Evolutionary conservation across 2,113 vertebrate genomes (phyloP), one percentile per base, ranked within the genome.

Genomic region (Syrrhaptes paradoxus): DNA sequence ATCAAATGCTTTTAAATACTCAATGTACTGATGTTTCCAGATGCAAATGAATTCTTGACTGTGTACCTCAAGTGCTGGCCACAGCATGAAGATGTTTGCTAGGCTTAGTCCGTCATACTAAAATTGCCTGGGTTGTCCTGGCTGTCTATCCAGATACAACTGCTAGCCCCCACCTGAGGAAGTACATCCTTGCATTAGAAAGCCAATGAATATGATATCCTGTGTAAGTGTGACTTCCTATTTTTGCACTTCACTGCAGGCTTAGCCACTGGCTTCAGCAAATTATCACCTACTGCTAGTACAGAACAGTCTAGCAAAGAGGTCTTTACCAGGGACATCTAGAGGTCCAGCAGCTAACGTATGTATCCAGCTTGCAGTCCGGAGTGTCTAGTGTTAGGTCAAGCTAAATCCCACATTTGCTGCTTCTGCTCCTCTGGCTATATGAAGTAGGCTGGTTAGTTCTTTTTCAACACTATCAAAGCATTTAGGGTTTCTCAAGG

Each of bases 1-100:
- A 63, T 58, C 59, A 54, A 66, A 77, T 32, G 32, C 55, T 75
- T 90, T 90, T 32, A 78, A 84, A 67, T 51, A 74, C 21, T 81
- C 10, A 4, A 0, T 32, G 17, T 36, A 24, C 19, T 74, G 43
- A 11, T 29, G 7, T 18, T 13, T 63, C 24, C 1, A 1, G 20
- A 17, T 26, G n/a, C 43, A 87, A 51, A 85, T 49, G 14, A 66
- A 11, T 80, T 85, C 45, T 68, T 88, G 26, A 32, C n/a, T 67
- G 24, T 85, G 45, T 75, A 57, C 20, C 28, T 94, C 61, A 59
- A 4, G 31, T 83, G n/a, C 55, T 89, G 34, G 49, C 14, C 45
- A 57, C 20, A 72, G 36, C 16, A 76, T 52, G 45, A 70, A 58
- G 43, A 29, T 22, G 9, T 57, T 79, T 83, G 18, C 79, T 72